phyloP scores from a whole-genome alignment of 2,797 vertebrate species.

The Benthosema pterotum region DNA sequence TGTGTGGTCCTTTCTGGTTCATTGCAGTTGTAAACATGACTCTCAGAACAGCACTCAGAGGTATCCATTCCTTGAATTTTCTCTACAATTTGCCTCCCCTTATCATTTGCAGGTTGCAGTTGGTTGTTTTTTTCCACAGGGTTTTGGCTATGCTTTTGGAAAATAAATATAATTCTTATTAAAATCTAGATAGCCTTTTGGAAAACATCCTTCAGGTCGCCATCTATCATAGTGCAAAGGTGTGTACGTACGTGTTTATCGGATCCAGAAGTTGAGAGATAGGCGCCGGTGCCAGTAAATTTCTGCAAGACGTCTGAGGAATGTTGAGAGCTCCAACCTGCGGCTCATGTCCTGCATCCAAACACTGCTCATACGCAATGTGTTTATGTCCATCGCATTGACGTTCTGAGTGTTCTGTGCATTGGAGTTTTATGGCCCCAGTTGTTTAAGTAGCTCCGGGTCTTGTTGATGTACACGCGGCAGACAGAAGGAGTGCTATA shows the following conservation, averaged over 20 bases:
- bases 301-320: constrained; percentile 31
- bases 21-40: constrained; percentile 70
- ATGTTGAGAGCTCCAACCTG: constrained; percentile 31
- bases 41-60: constrained; percentile 56
- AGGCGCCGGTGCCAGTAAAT: constrained; percentile 55
- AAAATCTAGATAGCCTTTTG: constrained; percentile 29
- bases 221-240: constrained; percentile 41
- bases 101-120: constrained; percentile 40
- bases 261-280: constrained; percentile 48
- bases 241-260: constrained; percentile 47
- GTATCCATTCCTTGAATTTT: constrained; percentile 58
- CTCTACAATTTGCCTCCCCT: constrained; percentile 52
- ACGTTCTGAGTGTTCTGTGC: background rate
- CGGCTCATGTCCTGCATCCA: constrained; percentile 7
- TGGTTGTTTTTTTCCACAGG: constrained; percentile 4
- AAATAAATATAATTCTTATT: constrained; percentile 12
- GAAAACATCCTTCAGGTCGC: constrained; percentile 35
- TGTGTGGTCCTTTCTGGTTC: constrained; percentile 62
- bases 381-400: background rate
- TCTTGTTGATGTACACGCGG: constrained; percentile 4
- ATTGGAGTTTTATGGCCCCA: background rate
- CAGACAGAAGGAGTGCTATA: background rate
- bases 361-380: background rate
- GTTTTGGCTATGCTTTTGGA: too few species aligned
- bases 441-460: background rate